A percentile compares a stretch with the other conserved stretches of the same genome.
These are phyloP conservation scores for Microtus richardsoni DNA, from an alignment of 2,113 vertebrate genomes.

Conservation along the genomic window DNA sequence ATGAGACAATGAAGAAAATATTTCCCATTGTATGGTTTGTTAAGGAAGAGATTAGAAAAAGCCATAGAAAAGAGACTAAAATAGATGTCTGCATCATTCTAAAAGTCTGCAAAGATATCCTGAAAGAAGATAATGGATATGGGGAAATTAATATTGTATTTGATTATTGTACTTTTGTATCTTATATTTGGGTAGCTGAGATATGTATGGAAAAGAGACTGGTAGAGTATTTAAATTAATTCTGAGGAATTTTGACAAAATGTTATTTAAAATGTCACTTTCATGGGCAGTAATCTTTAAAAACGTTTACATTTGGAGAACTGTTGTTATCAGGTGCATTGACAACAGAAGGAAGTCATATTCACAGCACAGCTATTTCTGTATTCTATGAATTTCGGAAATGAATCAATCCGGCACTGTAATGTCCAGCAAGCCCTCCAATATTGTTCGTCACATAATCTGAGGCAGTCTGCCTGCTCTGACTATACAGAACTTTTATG, in stretches of 20 bases:
- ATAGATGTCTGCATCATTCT: not conserved
- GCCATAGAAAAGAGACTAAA: not conserved
- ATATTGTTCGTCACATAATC: not conserved
- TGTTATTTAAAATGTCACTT: not conserved
- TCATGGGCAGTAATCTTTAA: not conserved
- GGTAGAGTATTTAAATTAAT: not conserved
- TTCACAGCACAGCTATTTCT: not conserved
- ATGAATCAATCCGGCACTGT: not conserved
- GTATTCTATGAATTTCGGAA: not conserved
- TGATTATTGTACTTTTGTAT: not conserved
- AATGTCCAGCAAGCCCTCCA: fast-evolving
- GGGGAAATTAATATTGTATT: not conserved
- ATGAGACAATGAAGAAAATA: not conserved
- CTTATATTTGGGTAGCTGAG: not conserved
- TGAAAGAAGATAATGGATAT: not conserved
- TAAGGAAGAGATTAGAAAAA: not conserved
- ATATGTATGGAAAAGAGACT: not conserved
- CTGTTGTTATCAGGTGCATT: not conserved
- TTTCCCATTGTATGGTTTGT: not conserved
- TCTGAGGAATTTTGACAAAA: not conserved
- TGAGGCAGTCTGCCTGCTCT: not conserved
- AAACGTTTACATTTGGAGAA: not conserved
- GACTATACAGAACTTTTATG: not conserved
- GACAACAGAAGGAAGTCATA: not conserved
- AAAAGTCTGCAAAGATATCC: not conserved